Base-by-base conservation (phyloP, 2,113 vertebrate species). In the Ageneiosus marmoratus region DNA sequence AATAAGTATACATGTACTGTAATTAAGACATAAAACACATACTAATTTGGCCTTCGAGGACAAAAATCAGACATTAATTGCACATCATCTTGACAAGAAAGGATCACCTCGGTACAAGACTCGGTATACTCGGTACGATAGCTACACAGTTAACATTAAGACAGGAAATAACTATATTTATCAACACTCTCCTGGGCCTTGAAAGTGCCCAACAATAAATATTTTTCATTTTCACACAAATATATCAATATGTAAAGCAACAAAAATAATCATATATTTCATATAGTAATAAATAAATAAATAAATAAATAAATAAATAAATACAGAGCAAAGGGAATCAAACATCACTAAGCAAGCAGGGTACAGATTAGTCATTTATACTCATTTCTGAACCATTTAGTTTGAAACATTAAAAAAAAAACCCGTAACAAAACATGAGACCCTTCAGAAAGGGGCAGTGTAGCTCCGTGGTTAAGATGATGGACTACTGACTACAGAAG, bases 51-150 rank as follows among this genome's bases (percentile, higher is more conserved):
- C 16, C 27, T 32, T 48, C 12, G 44, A 48, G 15, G 16, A 86
- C 77, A 81, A 70, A 84, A 32, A 65, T 34, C 55, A 67, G 86
- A 88, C 88, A 79, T 88, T 79, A 80, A 55, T 24, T 60, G 34
- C 84, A 85, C 86, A 86, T 73, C 1, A 86, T 60, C 60, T 48
- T 48, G 8, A 77, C n/a, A 78, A 88, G 83, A 85, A 86, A 4
- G 32, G 44, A 24, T 58, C 60, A 74, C 83, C 5, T 79, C 76
- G 46, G 81, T 84, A 84, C 88, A 86, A 89, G n/a, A n/a, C n/a
- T n/a, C n/a, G n/a, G n/a, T 86, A 91, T 89, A 85, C 34, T 7
- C 88, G 87, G 32, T 77, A 89, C 74, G 32, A 83, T 85, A 58
- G 55, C 48, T 67, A 87, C 83, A 87, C 63, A 16, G 44, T 50